These are phyloP conservation scores for Rhegmatorhina hoffmannsi DNA, from an alignment of 2,113 vertebrate species.

Conservation along the genomic window DNA sequence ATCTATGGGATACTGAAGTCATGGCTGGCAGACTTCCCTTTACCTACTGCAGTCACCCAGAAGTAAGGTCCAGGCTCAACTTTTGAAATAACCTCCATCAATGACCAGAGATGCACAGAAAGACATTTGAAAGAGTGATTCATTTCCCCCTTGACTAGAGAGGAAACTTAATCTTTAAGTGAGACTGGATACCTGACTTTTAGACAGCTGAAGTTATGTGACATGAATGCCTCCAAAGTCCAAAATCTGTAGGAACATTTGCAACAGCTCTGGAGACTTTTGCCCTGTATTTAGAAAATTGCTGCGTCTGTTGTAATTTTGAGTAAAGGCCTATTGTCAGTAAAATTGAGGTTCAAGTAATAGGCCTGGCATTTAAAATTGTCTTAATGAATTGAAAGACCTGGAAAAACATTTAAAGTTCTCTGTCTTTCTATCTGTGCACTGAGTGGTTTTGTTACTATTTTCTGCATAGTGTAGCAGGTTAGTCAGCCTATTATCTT, in stretches of 20 bases:
- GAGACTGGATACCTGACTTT: neutral
- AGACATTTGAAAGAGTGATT: neutral
- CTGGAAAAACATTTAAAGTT: constrained; percentile 15
- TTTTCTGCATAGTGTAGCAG: neutral
- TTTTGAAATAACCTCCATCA: neutral
- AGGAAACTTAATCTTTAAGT: neutral
- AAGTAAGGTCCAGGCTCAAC: neutral
- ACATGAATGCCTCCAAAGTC: neutral
- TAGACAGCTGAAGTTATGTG: neutral
- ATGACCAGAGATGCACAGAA: neutral
- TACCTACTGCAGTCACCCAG: neutral
- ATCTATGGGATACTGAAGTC: neutral
- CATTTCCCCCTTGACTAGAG: neutral
- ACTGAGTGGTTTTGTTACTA: neutral
- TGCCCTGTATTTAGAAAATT: neutral
- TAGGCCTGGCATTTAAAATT: constrained; percentile 36
- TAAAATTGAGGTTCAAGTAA: constrained; percentile 27
- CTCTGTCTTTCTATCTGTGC: neutral
- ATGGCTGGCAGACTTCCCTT: neutral
- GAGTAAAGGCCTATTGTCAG: neutral
- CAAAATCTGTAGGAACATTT: neutral
- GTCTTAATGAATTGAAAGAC: constrained; percentile 16
- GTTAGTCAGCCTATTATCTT: neutral
- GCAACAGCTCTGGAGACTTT: neutral
- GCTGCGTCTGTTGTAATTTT: constrained; percentile 3